A percentile compares a stretch with the other conserved stretches of the same genome.
Conservation (phyloP, 2,888 invertebrate genomes). For the Harpalus rufipes region DNA sequence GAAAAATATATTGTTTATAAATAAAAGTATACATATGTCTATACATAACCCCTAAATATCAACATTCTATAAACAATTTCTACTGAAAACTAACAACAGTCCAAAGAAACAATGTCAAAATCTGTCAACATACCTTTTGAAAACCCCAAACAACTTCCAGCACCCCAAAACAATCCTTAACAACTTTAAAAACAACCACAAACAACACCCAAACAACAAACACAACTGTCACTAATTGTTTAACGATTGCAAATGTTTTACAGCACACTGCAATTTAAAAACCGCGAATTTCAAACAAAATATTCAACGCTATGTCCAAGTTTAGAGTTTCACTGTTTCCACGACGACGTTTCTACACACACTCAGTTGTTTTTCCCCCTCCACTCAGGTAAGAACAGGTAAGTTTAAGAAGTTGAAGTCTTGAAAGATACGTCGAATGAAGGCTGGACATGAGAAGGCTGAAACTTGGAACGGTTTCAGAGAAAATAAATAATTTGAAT, state of each 20-base stretch:
- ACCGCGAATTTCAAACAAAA: background rate
- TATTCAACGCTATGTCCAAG: background rate
- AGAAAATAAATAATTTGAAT: background rate
- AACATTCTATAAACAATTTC: background rate
- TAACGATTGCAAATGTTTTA: background rate
- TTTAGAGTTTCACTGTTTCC: background rate
- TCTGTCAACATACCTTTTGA: background rate
- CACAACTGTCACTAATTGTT: background rate
- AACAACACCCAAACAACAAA: background rate
- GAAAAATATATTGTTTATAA: background rate
- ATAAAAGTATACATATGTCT: background rate
- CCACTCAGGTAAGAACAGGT: background rate
- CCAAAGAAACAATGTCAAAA: background rate
- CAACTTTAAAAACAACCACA: background rate
- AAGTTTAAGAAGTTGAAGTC: background rate
- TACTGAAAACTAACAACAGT: background rate
- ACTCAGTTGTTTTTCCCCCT: slow-evolving; percentile 1
- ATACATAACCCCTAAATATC: background rate
- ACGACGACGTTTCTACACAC: background rate
- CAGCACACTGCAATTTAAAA: background rate
- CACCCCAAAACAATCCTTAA: background rate
- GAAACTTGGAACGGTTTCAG: background rate
- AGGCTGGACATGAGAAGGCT: background rate
- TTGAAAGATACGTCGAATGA: background rate
- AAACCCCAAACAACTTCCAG: background rate